phyloP scores from a whole-genome alignment of 2,113 vertebrate genomes.

The Albula glossodonta region DNA sequence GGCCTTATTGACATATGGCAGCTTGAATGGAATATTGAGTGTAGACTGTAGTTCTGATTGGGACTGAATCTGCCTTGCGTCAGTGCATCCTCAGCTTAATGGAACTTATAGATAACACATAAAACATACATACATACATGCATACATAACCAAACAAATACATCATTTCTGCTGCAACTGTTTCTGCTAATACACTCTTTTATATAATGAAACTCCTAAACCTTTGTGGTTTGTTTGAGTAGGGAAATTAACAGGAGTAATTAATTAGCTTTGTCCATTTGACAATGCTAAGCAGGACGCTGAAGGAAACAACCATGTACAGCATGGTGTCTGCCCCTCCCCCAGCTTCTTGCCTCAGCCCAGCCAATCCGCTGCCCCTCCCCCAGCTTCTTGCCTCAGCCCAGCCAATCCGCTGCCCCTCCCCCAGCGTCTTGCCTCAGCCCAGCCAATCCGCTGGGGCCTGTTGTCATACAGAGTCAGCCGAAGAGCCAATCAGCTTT shows the following conservation, averaged over 20 bases:
- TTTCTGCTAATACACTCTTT: background rate
- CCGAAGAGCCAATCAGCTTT: background rate
- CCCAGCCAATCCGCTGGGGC: background rate
- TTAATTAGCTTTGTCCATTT: conserved; percentile 17
- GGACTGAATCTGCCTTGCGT: no score
- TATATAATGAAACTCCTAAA: background rate
- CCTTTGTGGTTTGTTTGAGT: background rate
- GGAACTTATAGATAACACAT: background rate
- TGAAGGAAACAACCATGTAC: conserved; percentile 1
- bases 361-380: background rate
- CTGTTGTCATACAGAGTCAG: conserved; percentile 11
- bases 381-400: background rate
- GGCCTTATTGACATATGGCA: no score
- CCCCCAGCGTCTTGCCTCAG: background rate
- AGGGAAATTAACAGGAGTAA: conserved; percentile 12
- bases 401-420: background rate
- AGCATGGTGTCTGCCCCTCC: background rate
- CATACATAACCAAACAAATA: background rate
- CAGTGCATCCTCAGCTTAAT: background rate
- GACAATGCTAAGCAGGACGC: conserved; percentile 16
- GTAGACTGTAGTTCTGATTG: no score
- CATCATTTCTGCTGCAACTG: background rate
- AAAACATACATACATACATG: background rate
- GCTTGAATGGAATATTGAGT: no score
- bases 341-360: background rate